Conservation (phyloP, 2,797 vertebrate species). For the Columba guinea region DNA sequence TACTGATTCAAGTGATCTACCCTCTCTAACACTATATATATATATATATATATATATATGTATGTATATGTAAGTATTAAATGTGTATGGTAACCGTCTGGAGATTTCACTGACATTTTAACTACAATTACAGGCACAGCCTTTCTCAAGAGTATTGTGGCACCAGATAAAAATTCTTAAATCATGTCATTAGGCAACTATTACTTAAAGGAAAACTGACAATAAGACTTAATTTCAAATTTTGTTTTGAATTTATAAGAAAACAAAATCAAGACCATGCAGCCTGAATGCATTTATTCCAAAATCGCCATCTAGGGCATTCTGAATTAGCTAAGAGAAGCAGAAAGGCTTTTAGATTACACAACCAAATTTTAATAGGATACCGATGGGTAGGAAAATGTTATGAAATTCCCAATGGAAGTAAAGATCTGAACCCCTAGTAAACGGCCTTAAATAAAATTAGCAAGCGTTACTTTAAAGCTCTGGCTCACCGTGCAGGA, state of each 20-base stretch:
- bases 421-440: neutral
- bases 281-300: neutral
- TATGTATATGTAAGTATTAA: neutral
- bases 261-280: conserved; percentile 20
- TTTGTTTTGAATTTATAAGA: conserved; percentile 16
- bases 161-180: neutral
- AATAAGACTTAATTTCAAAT: conserved; percentile 1
- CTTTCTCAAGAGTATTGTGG: neutral
- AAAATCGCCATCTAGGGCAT: conserved; percentile 41
- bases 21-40: neutral
- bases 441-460: neutral
- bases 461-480: neutral
- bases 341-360: conserved; percentile 48
- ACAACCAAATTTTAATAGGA: conserved; percentile 52
- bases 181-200: neutral
- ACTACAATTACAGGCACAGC: neutral
- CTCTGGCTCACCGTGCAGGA: neutral
- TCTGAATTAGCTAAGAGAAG: conserved; percentile 4
- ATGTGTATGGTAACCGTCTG: neutral
- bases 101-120: neutral
- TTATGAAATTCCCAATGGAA: conserved; percentile 37
- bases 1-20: neutral
- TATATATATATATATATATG: neutral
- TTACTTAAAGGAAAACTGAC: neutral
- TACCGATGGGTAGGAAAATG: conserved; percentile 23